Conservation (phyloP, 2,113 vertebrate species). For the Cyprinodon variegatus region DNA sequence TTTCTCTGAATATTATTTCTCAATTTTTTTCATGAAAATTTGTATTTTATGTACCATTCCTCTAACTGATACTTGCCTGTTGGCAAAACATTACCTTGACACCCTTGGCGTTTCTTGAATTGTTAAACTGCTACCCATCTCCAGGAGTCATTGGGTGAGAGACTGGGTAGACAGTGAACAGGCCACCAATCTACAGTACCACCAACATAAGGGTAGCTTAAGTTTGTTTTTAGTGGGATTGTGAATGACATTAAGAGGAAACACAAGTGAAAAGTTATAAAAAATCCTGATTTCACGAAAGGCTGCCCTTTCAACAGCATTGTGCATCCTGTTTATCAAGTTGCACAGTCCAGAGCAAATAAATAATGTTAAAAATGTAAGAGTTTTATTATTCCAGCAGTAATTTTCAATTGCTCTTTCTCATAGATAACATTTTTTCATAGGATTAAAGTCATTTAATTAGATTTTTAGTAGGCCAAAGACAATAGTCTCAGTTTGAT, state of each 20-base stretch:
- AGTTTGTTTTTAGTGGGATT: background rate
- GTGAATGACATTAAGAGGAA: background rate
- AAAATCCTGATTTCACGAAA: background rate
- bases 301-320: background rate
- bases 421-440: background rate
- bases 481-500: background rate
- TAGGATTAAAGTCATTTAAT: background rate
- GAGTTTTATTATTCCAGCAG: background rate
- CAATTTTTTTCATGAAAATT: no score
- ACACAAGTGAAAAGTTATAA: background rate
- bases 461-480: background rate
- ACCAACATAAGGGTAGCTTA: no score
- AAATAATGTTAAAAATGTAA: background rate
- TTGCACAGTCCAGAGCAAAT: background rate
- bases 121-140: no score
- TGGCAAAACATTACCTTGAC: no score
- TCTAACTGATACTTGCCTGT: no score
- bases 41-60: no score
- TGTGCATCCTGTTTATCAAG: background rate
- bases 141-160: no score
- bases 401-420: constrained; percentile 2
- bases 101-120: no score
- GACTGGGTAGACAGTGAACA: no score
- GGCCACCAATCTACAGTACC: no score
- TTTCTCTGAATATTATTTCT: no score